phyloP scores from a whole-genome alignment of 1,140 invertebrate species.

The Hycleus cichorii region DNA sequence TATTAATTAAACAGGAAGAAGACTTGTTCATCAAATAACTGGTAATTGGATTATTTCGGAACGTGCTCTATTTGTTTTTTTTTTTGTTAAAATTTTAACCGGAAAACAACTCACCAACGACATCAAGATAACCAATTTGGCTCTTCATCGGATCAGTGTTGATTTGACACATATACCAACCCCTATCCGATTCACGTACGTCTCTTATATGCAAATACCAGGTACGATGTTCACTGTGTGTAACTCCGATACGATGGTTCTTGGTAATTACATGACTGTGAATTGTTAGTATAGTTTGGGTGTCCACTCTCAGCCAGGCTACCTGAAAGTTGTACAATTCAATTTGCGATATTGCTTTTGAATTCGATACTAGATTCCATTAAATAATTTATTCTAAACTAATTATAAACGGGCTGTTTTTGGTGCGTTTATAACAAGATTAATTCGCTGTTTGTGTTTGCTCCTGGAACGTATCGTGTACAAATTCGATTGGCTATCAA shows the following conservation, averaged over 20 bases:
- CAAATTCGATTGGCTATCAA: no score
- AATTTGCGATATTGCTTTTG: no score
- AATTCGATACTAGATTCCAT: no score
- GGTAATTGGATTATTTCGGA: no score
- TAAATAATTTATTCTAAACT: no score
- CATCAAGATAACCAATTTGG: slow-evolving; percentile 78
- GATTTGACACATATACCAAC: slow-evolving; percentile 85
- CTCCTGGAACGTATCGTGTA: no score
- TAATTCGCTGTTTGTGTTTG: no score
- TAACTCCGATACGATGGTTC: slow-evolving; percentile 76
- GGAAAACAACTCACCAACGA: slow-evolving; percentile 64
- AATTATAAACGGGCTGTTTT: no score
- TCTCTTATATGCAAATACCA: slow-evolving; percentile 81
- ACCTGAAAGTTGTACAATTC: slow-evolving; percentile 51
- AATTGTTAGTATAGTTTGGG: slow-evolving; percentile 83
- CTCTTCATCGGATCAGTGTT: slow-evolving; percentile 90
- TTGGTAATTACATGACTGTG: slow-evolving; percentile 84
- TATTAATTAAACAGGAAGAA: no score
- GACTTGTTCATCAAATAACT: no score
- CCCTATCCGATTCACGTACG: slow-evolving; percentile 70
- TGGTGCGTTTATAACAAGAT: no score
- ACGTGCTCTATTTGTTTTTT: not conserved
- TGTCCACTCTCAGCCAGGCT: slow-evolving; percentile 83
- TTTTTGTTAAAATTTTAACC: not conserved
- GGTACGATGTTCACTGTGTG: slow-evolving; percentile 70